Percentiles rank a stretch among this genome's conserved stretches.
Evolutionary conservation across 2,888 invertebrate genomes (phyloP).

Genomic region (Amphipoea oculea): DNA sequence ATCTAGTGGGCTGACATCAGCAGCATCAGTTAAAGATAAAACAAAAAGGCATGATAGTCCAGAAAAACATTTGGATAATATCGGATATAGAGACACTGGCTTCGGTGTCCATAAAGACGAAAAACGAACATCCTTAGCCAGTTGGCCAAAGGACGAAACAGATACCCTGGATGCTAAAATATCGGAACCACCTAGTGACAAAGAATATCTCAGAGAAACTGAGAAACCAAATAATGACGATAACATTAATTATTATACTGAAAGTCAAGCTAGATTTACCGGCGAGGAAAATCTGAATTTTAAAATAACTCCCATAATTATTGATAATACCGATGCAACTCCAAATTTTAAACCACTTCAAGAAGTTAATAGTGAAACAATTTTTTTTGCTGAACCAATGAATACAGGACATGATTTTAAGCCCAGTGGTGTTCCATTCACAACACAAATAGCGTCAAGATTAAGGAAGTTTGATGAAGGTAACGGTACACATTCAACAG

Average conservation of each 20-base stretch:
- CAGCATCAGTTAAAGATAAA: not conserved
- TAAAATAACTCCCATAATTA: conserved; percentile 21
- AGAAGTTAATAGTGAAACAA: conserved; percentile 16
- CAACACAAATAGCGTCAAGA: conserved; percentile 6
- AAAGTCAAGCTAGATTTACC: not conserved
- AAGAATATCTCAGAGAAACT: not conserved
- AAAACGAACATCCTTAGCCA: conserved; percentile 1
- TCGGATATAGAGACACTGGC: not conserved
- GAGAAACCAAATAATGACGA: not conserved
- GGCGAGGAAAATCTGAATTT: not conserved
- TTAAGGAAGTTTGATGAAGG: conserved; percentile 11
- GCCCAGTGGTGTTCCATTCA: not conserved
- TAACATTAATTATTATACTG: not conserved
- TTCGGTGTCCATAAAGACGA: not conserved
- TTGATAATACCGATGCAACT: not conserved
- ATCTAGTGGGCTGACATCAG: not conserved
- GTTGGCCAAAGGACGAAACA: not conserved
- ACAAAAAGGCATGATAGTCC: not conserved
- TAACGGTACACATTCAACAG: not conserved
- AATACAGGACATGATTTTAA: not conserved
- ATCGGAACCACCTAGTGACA: not conserved
- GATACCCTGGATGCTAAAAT: not conserved
- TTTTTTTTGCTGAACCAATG: not conserved
- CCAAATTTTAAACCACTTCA: not conserved
- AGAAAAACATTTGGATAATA: not conserved